phyloP scores from a whole-genome alignment of 2,113 vertebrate genomes.

The Dicaeum eximium region DNA sequence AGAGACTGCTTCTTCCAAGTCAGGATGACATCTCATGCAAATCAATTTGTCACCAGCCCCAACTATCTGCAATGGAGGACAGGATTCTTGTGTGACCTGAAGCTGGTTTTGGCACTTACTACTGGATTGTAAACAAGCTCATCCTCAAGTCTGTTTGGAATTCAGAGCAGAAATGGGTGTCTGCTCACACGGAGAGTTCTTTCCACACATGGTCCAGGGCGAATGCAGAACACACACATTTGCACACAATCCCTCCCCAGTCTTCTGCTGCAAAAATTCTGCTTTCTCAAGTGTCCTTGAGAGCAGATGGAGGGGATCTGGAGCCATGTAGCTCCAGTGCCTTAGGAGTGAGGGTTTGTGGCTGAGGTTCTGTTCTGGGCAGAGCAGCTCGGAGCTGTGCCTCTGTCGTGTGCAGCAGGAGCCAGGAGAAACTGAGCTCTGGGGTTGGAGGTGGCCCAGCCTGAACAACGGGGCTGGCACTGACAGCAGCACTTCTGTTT shows the following conservation, averaged over 20 bases:
- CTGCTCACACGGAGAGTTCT: not conserved
- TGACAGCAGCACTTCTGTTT: not conserved
- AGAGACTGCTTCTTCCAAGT: not conserved
- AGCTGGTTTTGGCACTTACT: not conserved
- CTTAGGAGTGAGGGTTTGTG: not conserved
- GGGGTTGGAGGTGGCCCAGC: not conserved
- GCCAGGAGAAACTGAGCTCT: not conserved
- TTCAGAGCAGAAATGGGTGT: not conserved
- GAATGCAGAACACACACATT: not conserved
- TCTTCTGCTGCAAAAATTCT: not conserved
- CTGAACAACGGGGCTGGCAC: not conserved
- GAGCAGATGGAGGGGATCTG: not conserved
- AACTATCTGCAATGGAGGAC: not conserved
- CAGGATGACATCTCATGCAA: not conserved
- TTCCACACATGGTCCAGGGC: fast-evolving
- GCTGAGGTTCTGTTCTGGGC: not conserved
- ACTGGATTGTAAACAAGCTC: not conserved
- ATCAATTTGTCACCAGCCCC: not conserved
- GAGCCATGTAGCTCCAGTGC: not conserved
- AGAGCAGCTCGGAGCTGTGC: not conserved
- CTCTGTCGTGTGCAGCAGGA: not conserved
- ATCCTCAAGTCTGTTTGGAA: not conserved
- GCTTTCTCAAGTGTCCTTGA: not conserved
- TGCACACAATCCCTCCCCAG: not conserved
- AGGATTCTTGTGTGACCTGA: not conserved